Evolutionary conservation across 2,888 invertebrate species (phyloP).

Genomic region (Epistrophe grossulariae): DNA sequence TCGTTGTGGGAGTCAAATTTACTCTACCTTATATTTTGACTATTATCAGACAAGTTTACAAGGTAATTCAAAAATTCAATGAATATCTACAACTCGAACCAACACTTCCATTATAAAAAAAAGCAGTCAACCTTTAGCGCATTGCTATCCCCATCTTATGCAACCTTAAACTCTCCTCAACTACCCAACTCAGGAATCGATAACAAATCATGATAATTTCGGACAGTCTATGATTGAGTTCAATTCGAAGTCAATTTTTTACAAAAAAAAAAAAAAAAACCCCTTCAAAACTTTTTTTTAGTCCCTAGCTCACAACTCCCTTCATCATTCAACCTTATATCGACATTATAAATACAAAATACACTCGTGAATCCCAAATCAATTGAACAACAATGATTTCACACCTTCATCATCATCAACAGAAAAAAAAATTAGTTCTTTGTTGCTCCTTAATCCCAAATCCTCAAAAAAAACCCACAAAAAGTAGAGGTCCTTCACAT

Average conservation of each 20-base stretch:
- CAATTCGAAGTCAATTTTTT: background rate
- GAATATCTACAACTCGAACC: no score
- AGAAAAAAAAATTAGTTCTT: conserved; percentile 20
- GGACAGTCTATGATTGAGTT: background rate
- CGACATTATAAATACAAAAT: background rate
- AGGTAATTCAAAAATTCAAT: no score
- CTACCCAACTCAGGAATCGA: background rate
- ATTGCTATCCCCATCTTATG: background rate
- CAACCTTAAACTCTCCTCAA: no score
- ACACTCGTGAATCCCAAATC: conserved; percentile 23
- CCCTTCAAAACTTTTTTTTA: no score
- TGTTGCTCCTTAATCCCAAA: conserved; percentile 24
- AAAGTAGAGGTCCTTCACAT: conserved; percentile 4
- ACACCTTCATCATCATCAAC: conserved; percentile 27
- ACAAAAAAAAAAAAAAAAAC: background rate
- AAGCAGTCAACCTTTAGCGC: no score
- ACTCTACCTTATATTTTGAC: no score
- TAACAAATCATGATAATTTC: background rate
- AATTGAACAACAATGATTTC: conserved; percentile 27
- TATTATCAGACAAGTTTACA: no score
- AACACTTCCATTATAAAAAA: no score
- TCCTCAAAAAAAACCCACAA: background rate
- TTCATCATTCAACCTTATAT: background rate
- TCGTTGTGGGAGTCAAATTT: no score
- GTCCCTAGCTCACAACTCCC: background rate